Evolutionary conservation across 2,797 vertebrate genomes (phyloP).

Genomic region (Argentina silus): DNA sequence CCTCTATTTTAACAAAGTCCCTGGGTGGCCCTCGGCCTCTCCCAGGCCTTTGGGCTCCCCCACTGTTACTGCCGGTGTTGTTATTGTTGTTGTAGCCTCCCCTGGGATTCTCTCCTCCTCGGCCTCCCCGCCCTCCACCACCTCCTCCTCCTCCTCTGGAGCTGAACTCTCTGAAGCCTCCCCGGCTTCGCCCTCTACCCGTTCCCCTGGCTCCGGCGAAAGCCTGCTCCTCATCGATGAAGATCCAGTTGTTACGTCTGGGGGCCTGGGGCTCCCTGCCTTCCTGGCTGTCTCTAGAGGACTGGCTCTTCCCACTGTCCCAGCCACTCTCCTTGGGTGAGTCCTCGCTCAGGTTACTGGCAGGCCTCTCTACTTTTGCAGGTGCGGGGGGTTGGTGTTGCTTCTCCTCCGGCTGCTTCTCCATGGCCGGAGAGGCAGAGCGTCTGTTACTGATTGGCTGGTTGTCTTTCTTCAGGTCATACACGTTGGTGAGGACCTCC

Average conservation of each 20-base stretch:
- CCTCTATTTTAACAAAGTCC: slow-evolving; percentile 85
- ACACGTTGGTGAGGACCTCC: slow-evolving; percentile 81
- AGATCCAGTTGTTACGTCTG: slow-evolving; percentile 96
- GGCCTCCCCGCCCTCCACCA: slow-evolving; percentile 62
- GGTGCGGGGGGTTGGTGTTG: slow-evolving; percentile 65
- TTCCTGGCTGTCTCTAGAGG: slow-evolving; percentile 75
- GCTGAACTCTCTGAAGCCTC: slow-evolving; percentile 90
- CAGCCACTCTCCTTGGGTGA: slow-evolving; percentile 79
- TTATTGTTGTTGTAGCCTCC: slow-evolving; percentile 70
- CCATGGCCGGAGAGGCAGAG: slow-evolving; percentile 75
- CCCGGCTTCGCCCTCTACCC: slow-evolving; percentile 83
- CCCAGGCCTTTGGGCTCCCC: slow-evolving; percentile 66
- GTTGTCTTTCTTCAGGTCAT: slow-evolving; percentile 83
- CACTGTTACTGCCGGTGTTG: slow-evolving; percentile 40
- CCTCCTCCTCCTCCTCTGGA: slow-evolving; percentile 80
- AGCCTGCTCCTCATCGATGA: slow-evolving; percentile 96
- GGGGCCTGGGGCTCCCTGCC: slow-evolving; percentile 79
- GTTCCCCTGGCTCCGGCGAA: slow-evolving; percentile 86
- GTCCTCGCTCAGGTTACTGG: slow-evolving; percentile 71
- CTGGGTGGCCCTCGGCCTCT: slow-evolving; percentile 82
- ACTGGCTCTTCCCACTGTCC: slow-evolving; percentile 75
- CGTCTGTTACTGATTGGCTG: slow-evolving; percentile 70
- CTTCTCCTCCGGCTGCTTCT: slow-evolving; percentile 74
- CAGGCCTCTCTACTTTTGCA: slow-evolving; percentile 74
- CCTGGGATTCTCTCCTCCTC: slow-evolving; percentile 49